A percentile compares a stretch with the other conserved stretches of the same genome.
Evolutionary conservation across 2,797 vertebrate genomes (phyloP).

Genomic region (Platalea minor): DNA sequence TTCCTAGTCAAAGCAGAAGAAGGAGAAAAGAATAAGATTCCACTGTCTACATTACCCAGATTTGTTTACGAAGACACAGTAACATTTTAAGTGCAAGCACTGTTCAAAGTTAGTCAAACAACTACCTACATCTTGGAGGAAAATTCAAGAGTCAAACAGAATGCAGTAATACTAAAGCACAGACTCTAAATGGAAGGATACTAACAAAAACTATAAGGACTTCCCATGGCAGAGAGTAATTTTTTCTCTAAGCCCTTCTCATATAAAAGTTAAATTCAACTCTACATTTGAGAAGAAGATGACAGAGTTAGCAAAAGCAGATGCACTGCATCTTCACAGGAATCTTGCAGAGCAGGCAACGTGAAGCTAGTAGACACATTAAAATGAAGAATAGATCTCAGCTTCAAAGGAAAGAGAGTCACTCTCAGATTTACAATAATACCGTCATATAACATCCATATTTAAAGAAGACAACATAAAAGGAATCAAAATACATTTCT

Average conservation of each 20-base stretch:
- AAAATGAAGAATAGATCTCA: conserved; percentile 52
- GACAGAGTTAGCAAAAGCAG: conserved; percentile 29
- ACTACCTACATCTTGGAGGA: not conserved
- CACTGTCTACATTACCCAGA: not conserved
- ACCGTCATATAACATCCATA: conserved; percentile 30
- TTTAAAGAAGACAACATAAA: conserved; percentile 41
- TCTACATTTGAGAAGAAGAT: not conserved
- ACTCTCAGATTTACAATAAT: conserved; percentile 42
- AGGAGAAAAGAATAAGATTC: not conserved
- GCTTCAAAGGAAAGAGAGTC: conserved; percentile 55
- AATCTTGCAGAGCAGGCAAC: not conserved
- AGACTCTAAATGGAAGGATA: not conserved
- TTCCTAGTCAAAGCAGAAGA: not conserved
- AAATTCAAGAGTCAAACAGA: not conserved
- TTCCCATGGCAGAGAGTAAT: not conserved
- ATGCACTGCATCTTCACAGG: conserved; percentile 29
- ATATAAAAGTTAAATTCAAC: conserved; percentile 10
- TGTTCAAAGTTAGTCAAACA: not conserved
- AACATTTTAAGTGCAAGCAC: not conserved
- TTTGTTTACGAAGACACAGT: not conserved
- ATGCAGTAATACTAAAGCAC: not conserved
- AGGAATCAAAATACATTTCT: conserved; percentile 39
- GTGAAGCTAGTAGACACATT: conserved; percentile 13
- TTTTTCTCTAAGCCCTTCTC: not conserved
- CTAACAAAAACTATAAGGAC: not conserved